Evolutionary conservation across 1,140 invertebrate species (phyloP).

Genomic region (Anastrepha obliqua): DNA sequence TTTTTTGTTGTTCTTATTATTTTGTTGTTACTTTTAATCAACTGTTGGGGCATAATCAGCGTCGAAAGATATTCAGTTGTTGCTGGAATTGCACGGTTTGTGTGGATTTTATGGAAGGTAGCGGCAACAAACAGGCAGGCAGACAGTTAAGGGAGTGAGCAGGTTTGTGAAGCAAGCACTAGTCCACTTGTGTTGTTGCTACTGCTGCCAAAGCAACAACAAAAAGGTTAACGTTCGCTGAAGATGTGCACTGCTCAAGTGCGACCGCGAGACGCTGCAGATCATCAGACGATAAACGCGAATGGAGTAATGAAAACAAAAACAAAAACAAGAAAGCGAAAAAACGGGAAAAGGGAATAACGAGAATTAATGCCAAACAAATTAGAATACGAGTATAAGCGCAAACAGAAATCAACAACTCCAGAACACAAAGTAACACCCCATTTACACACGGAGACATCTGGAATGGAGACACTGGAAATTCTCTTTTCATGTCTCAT

Average conservation of each 20-base stretch:
- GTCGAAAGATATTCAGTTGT: background rate
- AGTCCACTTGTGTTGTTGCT: background rate
- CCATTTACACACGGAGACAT: too few species aligned
- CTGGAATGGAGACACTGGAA: too few species aligned
- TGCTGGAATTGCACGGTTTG: background rate
- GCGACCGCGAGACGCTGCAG: background rate
- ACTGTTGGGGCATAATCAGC: slow-evolving; percentile 7
- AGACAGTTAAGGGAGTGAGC: background rate
- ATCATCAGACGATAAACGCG: background rate
- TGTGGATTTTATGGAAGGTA: background rate
- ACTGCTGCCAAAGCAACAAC: background rate
- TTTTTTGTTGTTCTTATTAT: background rate
- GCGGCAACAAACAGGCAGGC: too few species aligned
- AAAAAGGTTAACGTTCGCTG: slow-evolving; percentile 29
- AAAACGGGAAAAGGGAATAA: background rate
- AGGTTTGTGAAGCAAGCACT: background rate
- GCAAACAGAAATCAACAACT: too few species aligned
- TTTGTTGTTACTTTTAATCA: slow-evolving; percentile 13
- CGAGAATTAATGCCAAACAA: background rate
- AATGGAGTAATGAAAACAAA: slow-evolving; percentile 36
- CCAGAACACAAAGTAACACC: too few species aligned
- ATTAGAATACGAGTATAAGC: too few species aligned
- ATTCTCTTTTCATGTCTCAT: too few species aligned
- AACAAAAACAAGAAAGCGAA: background rate
- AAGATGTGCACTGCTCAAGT: background rate